These are phyloP conservation scores for Cheilinus undulatus DNA, from an alignment of 2,113 vertebrate species.

Conservation along the genomic window DNA sequence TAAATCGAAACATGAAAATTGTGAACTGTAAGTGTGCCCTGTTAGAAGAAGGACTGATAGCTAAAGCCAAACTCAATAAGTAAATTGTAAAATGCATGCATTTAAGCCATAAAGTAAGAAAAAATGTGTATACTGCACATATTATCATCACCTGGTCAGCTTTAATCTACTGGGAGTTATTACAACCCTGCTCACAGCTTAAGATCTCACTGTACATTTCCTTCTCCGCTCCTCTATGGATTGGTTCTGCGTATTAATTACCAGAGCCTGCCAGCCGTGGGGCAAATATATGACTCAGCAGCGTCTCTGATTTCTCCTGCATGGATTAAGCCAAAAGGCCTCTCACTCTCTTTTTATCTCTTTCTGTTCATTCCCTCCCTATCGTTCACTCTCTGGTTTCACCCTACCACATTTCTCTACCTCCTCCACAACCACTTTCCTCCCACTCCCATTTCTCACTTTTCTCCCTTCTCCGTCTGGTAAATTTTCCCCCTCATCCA, in stretches of 20 bases:
- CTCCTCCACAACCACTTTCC: conserved; percentile 41
- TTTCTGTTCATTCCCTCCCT: conserved; percentile 27
- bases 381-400: conserved; percentile 51
- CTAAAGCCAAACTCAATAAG: too few relatives aligned
- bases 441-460: conserved; percentile 46
- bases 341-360: conserved; percentile 11
- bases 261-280: background rate
- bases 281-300: conserved; percentile 22
- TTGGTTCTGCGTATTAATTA: conserved; percentile 27
- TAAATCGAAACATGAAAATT: too few relatives aligned
- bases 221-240: conserved; percentile 3
- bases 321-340: conserved; percentile 7
- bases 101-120: background rate
- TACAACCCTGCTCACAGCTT: background rate
- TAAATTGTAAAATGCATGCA: too few relatives aligned
- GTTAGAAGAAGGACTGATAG: too few relatives aligned
- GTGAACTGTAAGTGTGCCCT: too few relatives aligned
- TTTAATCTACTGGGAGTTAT: conserved; percentile 1
- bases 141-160: background rate
- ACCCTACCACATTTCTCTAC: conserved; percentile 52
- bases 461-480: conserved; percentile 30
- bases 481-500: conserved; percentile 31
- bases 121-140: background rate
- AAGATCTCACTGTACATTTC: conserved; percentile 10
- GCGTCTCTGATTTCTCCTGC: conserved; percentile 18